Base-by-base conservation (phyloP, 2,888 invertebrate species). In the Spodoptera exigua region DNA sequence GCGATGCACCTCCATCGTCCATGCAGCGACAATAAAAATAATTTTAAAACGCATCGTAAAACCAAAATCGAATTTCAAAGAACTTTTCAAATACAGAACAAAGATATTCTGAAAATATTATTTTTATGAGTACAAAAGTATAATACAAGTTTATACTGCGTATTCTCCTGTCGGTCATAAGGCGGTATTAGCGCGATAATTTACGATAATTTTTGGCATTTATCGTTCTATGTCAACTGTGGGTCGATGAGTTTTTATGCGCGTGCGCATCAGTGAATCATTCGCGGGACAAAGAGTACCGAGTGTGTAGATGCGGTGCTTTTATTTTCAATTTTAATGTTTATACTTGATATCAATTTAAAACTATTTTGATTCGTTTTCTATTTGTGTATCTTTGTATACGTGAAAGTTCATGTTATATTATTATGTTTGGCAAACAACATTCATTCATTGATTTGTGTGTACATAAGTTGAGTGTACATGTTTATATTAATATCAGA, bases 141-240 rank as follows among this genome's bases (percentile, higher is more conserved):
- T 73, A 61, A 77, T 84, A 81, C 82, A 82, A 86, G 81, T 85
- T 87, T 86, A 87, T 86, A 85, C 85, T 87, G 86, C 86, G 81
- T 87, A 90, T 89, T 91, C 86, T 85, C 61, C 87, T 84, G 89
- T 90, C 88, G 81, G 79, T 78, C 80, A 73, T 85, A 81, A 80
- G 80, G 75, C 80, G 82, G 85, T 83, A 86, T 89, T 89, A 88
- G 81, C 72, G 59, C 45, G 76, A 78, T 87, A 88, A 90, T 91
- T 91, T 90, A 91, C 84, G 86, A 78, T 84, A 77, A 77, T 85
- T 84, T 85, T 87, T 87, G 90, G 84, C 91, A 76, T 91, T 91
- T 90, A 91, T 89, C 80, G 89, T 76, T 84, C 82, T 85, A 85
- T 91, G 90, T 89, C 90, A 89, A 90, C 89, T 83, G 70, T 68